Evolutionary conservation across 2,888 invertebrate genomes (phyloP).

Genomic region (Tanypteryx hageni): DNA sequence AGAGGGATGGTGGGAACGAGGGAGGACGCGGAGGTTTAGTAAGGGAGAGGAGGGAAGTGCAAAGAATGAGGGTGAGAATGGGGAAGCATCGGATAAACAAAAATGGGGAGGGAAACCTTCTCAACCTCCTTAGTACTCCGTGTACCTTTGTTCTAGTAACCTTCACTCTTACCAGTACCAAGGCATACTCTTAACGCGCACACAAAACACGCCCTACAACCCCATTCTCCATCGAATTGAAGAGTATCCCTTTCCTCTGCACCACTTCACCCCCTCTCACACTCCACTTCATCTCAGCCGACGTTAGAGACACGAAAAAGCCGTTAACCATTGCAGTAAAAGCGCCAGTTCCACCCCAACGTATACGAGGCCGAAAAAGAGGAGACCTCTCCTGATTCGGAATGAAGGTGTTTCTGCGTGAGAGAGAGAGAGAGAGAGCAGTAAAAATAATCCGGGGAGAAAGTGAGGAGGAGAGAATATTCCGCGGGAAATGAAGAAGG

Average conservation of each 20-base stretch:
- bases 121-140: neutral
- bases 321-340: constrained; percentile 24
- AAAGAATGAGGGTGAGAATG: neutral
- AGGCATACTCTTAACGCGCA: constrained; percentile 5
- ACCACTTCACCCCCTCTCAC: neutral
- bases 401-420: neutral
- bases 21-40: neutral
- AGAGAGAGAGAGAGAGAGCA: neutral
- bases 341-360: neutral
- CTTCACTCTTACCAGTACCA: neutral
- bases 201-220: neutral
- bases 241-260: neutral
- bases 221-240: neutral
- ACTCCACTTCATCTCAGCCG: neutral
- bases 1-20: neutral
- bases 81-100: neutral
- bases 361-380: neutral
- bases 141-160: neutral
- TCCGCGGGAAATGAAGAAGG: neutral
- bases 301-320: neutral
- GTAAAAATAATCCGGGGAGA: neutral
- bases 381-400: neutral
- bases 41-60: neutral
- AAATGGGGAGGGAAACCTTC: neutral
- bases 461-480: neutral